Evolutionary conservation across 2,888 invertebrate species (phyloP).

Genomic region (Epinotia nisella): DNA sequence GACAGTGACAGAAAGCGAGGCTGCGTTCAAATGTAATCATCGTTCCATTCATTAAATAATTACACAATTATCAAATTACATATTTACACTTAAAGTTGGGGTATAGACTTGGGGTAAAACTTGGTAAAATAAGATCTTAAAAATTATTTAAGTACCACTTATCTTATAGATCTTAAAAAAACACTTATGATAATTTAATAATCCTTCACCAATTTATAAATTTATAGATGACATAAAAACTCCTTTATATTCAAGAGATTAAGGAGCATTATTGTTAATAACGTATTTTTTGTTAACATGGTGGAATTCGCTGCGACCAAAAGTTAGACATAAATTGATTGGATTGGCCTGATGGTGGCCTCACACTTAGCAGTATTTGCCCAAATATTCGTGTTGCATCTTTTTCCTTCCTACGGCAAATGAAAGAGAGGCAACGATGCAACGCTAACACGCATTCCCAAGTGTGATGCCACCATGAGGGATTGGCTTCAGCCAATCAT

Average conservation of each 20-base stretch:
- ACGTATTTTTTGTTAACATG: background rate
- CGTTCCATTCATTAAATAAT: background rate
- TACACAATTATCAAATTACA: background rate
- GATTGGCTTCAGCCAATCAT: slow-evolving; percentile 30
- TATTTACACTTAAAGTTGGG: no score
- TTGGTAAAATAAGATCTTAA: no score
- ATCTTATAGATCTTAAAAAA: no score
- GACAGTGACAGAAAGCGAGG: background rate
- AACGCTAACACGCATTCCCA: no score
- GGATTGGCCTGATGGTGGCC: no score
- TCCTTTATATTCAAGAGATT: fast-evolving
- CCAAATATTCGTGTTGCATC: no score
- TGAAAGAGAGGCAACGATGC: no score
- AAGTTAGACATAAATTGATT: slow-evolving; percentile 29
- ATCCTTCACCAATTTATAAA: background rate
- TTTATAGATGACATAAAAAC: background rate
- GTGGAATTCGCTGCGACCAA: background rate
- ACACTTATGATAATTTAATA: background rate
- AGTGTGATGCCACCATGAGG: no score
- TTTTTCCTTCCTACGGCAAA: no score
- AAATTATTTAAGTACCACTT: no score
- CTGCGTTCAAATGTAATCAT: slow-evolving; percentile 2
- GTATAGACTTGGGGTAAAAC: no score
- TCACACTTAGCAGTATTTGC: no score
- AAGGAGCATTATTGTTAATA: background rate